Percentiles rank a stretch among this genome's conserved stretches.
phyloP scores from a whole-genome alignment of 2,888 invertebrate species.

The Tipula lateralis region DNA sequence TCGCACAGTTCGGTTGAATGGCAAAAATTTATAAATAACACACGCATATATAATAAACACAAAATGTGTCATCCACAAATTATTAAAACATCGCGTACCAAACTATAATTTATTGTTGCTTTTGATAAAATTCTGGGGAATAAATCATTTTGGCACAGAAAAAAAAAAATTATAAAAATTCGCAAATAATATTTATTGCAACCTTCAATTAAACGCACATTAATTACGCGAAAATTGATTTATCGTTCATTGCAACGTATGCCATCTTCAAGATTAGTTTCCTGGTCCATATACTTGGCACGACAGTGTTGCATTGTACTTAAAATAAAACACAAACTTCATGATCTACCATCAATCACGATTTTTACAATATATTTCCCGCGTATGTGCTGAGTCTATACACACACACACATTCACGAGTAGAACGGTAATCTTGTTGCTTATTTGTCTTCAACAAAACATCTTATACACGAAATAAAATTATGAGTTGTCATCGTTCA shows the following conservation, averaged over 20 bases:
- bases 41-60: background rate
- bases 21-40: background rate
- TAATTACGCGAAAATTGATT: background rate
- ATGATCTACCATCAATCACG: background rate
- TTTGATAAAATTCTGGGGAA: background rate
- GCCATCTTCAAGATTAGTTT: background rate
- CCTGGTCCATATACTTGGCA: background rate
- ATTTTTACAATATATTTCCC: background rate
- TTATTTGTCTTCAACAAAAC: background rate
- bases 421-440: background rate
- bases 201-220: slow-evolving; percentile 14
- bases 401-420: no score
- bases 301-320: background rate
- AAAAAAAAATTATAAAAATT: background rate
- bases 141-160: background rate
- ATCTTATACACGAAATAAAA: background rate
- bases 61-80: background rate
- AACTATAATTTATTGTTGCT: background rate
- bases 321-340: background rate
- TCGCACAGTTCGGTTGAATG: background rate
- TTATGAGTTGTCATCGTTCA: slow-evolving; percentile 19
- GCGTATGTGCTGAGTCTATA: background rate
- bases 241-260: background rate
- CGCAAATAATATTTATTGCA: slow-evolving; percentile 7
- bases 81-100: background rate